A percentile compares a stretch with the other conserved stretches of the same genome.
phyloP scores from a whole-genome alignment of 2,113 vertebrate genomes.

The Dunckerocampus dactyliophorus region DNA sequence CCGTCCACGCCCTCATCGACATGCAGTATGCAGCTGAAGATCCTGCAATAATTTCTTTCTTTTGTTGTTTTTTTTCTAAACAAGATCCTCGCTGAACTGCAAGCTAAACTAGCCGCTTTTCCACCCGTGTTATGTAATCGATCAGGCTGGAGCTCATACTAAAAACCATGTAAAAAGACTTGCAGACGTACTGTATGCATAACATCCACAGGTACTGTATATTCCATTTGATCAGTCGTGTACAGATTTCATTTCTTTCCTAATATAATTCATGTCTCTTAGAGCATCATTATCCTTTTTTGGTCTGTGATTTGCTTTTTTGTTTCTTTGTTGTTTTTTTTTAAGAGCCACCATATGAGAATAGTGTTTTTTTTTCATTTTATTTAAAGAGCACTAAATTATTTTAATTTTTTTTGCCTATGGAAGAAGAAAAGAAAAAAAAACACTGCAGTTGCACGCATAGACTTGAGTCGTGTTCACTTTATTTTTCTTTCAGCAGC shows the following conservation, averaged over 20 bases:
- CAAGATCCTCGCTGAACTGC: conserved; percentile 64
- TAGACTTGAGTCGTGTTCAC: conserved; percentile 63
- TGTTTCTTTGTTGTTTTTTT: conserved; percentile 42
- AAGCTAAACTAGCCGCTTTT: conserved; percentile 73
- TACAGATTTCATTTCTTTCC: conserved; percentile 75
- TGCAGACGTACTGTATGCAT: conserved; percentile 88
- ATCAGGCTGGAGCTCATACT: conserved; percentile 87
- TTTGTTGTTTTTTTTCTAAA: conserved; percentile 67
- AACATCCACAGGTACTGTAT: conserved; percentile 91
- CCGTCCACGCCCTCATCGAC: conserved; percentile 48
- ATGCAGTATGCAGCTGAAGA: conserved; percentile 76
- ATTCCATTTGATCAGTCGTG: conserved; percentile 87
- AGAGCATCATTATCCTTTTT: conserved; percentile 47
- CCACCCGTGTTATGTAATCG: conserved; percentile 90
- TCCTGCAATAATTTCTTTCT: conserved; percentile 91
- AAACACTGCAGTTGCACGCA: conserved; percentile 58
- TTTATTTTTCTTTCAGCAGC: conserved; percentile 62
- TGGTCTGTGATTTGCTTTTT: conserved; percentile 39
- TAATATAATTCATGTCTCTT: conserved; percentile 64
- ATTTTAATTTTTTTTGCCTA: conserved; percentile 66
- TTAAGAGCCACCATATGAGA: conserved; percentile 58
- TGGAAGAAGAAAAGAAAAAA: conserved; percentile 40
- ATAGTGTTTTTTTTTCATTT: conserved; percentile 72
- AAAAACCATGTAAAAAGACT: conserved; percentile 88
- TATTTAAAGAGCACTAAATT: conserved; percentile 72